Evolutionary conservation across 2,888 invertebrate genomes (phyloP), one percentile per base, ranked within the genome.

Genomic region (Cantharis lateralis): DNA sequence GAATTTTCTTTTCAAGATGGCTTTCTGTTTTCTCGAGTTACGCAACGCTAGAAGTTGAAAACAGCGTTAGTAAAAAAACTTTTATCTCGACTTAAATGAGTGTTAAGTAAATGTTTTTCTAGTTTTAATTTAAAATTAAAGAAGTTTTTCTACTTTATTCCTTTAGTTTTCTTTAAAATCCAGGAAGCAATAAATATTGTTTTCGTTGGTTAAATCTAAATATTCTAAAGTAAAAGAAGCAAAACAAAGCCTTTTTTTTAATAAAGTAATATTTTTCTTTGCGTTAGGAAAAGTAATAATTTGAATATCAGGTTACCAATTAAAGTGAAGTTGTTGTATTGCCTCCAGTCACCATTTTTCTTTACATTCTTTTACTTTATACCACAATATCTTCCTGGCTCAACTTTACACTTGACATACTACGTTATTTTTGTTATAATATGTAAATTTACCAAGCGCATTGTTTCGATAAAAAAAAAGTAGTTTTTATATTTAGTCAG

Each of bases 331-430:
- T 66, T 66, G 64, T 24, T 66, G 64, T 24, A 66, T 20, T 66
- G 64, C 64, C 64, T 11, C 64, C 24, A 66, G 64, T n/a, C 24
- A 66, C 13, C n/a, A 18, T 66, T 9, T 11, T 16, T 48, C 48
- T 48, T 48, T 48, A 48, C 1, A 48, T 48, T 48, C 48, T 48
- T 48, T 48, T n/a, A 48, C 48, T 66, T 66, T 66, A 20, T 66
- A 2, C 64, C 24, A 13, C 24, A 20, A 24, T 66, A 66, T 66
- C 24, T 66, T 20, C 18, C n/a, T 11, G 13, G 64, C 15, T 64
- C 64, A 64, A 20, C 64, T 66, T n/a, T 66, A 9, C 64, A 66
- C 64, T 66, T 66, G 64, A 66, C 64, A 66, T 66, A 66, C 64
- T 66, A 13, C 16, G n/a, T 48, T 48, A 48, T n/a, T n/a, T 48